A percentile compares a stretch with the other conserved stretches of the same genome.
Conservation (phyloP, 1,140 invertebrate species). For the Cotesia vestalis region DNA sequence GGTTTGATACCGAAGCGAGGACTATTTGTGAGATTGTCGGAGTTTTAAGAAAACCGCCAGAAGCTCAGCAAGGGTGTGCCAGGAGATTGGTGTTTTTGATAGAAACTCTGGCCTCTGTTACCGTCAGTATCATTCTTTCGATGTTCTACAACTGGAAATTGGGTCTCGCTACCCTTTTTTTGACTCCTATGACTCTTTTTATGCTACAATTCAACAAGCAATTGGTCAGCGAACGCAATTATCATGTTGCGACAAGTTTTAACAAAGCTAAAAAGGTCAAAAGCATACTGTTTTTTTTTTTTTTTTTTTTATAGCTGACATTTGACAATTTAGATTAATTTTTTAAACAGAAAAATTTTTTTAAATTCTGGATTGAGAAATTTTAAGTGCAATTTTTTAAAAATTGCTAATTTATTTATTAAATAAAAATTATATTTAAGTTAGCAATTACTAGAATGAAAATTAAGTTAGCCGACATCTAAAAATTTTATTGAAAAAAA, state of each 20-base stretch:
- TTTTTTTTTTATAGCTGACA: not conserved
- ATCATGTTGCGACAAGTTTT: not conserved
- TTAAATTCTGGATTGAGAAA: too few relatives aligned
- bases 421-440: too few relatives aligned
- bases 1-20: conserved; percentile 24
- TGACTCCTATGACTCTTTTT: conserved; percentile 10
- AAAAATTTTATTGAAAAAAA: too few relatives aligned
- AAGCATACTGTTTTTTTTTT: not conserved
- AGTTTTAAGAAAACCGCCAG: not conserved
- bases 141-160: conserved; percentile 28
- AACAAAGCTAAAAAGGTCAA: conserved; percentile 12
- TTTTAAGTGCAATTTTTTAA: too few relatives aligned
- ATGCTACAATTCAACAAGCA: conserved; percentile 5
- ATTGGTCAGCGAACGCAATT: not conserved
- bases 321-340: too few relatives aligned
- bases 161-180: conserved; percentile 18
- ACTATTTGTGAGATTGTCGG: conserved; percentile 3
- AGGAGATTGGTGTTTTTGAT: conserved; percentile 23
- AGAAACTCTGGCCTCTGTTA: conserved; percentile 17
- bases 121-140: conserved; percentile 20
- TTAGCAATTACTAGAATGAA: too few relatives aligned
- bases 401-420: too few relatives aligned
- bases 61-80: conserved; percentile 3
- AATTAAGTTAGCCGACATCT: not conserved
- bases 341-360: too few relatives aligned